Percentiles rank a stretch among this genome's conserved stretches.
Conservation (phyloP, 2,113 vertebrate species). For the Tapirus terrestris region DNA sequence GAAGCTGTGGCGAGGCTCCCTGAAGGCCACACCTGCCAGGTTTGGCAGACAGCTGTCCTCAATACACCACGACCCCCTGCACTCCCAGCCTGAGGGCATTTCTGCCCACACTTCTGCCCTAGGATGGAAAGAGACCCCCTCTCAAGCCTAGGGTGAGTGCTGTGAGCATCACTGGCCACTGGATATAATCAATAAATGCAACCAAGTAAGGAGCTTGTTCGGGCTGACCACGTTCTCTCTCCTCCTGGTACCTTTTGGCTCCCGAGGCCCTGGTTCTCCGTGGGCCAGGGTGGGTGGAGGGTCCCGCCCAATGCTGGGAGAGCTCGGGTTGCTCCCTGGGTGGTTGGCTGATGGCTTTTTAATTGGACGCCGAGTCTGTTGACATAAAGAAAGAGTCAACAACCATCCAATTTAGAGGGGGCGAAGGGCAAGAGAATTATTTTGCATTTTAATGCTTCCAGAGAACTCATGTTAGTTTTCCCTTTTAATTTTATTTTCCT, state of each 20-base stretch:
- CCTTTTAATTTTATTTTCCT: slow-evolving; percentile 62
- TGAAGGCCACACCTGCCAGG: rapidly evolving
- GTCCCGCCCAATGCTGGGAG: neutral
- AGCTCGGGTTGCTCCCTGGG: neutral
- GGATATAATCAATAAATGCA: neutral
- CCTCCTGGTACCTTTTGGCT: rapidly evolving
- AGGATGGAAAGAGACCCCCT: neutral
- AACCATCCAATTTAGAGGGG: neutral
- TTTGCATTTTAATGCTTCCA: slow-evolving; percentile 69
- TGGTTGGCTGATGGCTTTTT: slow-evolving; percentile 69
- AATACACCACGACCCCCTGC: rapidly evolving
- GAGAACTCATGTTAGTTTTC: slow-evolving; percentile 56
- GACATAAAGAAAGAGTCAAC: slow-evolving; percentile 58
- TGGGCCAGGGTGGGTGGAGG: too few species aligned
- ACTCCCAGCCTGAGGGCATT: rapidly evolving
- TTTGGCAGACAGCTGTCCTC: neutral
- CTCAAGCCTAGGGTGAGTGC: rapidly evolving
- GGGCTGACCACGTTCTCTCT: rapidly evolving
- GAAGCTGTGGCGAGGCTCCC: neutral
- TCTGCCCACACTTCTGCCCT: rapidly evolving
- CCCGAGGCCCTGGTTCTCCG: too few species aligned
- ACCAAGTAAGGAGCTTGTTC: rapidly evolving
- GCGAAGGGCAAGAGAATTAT: neutral
- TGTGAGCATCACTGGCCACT: rapidly evolving
- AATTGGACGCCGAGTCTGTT: slow-evolving; percentile 59